These are phyloP conservation scores for Macrophya alboannulata DNA, from an alignment of 2,888 invertebrate species.

Conservation along the genomic window DNA sequence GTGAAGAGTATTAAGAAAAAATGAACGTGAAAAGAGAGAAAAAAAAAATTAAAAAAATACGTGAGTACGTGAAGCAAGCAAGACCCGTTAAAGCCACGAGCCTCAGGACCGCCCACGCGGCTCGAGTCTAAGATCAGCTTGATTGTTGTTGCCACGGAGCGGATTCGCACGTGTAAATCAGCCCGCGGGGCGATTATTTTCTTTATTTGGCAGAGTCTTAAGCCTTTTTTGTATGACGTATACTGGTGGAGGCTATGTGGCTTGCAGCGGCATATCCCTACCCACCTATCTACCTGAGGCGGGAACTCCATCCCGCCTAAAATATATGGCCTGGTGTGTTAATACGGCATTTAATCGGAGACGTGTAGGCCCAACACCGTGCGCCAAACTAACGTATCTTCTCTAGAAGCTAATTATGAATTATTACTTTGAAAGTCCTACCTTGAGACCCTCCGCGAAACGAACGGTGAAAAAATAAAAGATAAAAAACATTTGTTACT, in stretches of 20 bases:
- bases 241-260: slow-evolving; percentile 31
- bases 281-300: slow-evolving; percentile 6
- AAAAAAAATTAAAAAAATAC: background rate
- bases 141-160: slow-evolving; percentile 76
- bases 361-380: slow-evolving; percentile 74
- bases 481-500: background rate
- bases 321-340: slow-evolving; percentile 72
- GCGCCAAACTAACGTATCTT: slow-evolving; percentile 39
- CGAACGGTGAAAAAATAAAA: background rate
- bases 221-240: slow-evolving; percentile 66
- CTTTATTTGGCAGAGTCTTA: slow-evolving; percentile 61
- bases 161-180: slow-evolving; percentile 77
- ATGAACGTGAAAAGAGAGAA: background rate
- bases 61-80: background rate
- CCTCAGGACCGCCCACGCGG: slow-evolving; percentile 74
- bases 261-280: background rate
- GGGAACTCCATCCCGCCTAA: slow-evolving; percentile 62
- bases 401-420: slow-evolving; percentile 76
- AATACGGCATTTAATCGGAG: slow-evolving; percentile 76
- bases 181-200: slow-evolving; percentile 67
- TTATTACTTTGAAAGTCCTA: slow-evolving; percentile 64
- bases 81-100: slow-evolving; percentile 15
- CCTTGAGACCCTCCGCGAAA: background rate
- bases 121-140: slow-evolving; percentile 70
- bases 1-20: background rate